Conservation (phyloP, 2,113 vertebrate genomes). For the Boleophthalmus pectinirostris region DNA sequence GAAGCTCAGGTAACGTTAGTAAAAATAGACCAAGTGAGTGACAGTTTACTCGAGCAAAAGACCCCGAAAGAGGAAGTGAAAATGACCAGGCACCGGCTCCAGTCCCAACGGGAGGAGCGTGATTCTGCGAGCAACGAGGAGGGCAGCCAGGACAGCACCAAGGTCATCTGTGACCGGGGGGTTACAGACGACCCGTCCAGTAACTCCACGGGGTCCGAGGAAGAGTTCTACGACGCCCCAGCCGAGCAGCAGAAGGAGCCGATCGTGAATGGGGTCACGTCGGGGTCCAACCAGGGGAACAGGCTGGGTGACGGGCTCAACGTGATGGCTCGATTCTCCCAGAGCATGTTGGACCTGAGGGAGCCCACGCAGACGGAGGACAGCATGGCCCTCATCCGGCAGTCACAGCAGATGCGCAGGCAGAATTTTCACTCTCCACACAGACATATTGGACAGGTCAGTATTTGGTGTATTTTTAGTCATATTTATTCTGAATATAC, state of each 20-base stretch:
- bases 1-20: conserved; percentile 64
- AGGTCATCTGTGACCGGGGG: conserved; percentile 60
- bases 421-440: conserved; percentile 38
- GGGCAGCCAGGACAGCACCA: conserved; percentile 69
- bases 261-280: conserved; percentile 51
- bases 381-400: conserved; percentile 38
- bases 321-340: conserved; percentile 79
- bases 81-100: neutral
- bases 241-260: conserved; percentile 17
- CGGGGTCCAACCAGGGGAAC: conserved; percentile 51
- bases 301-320: conserved; percentile 67
- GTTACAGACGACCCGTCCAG: conserved; percentile 70
- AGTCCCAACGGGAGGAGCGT: conserved; percentile 2
- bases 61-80: neutral
- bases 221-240: conserved; percentile 82
- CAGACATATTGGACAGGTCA: conserved; percentile 69
- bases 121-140: conserved; percentile 49
- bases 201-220: conserved; percentile 84
- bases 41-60: neutral
- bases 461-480: neutral
- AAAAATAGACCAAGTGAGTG: conserved; percentile 48
- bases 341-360: conserved; percentile 80
- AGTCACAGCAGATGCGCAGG: conserved; percentile 61
- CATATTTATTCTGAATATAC: too few relatives aligned
- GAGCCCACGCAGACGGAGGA: conserved; percentile 49